Evolutionary conservation across 2,113 vertebrate species (phyloP).

Genomic region (Abramis brama): DNA sequence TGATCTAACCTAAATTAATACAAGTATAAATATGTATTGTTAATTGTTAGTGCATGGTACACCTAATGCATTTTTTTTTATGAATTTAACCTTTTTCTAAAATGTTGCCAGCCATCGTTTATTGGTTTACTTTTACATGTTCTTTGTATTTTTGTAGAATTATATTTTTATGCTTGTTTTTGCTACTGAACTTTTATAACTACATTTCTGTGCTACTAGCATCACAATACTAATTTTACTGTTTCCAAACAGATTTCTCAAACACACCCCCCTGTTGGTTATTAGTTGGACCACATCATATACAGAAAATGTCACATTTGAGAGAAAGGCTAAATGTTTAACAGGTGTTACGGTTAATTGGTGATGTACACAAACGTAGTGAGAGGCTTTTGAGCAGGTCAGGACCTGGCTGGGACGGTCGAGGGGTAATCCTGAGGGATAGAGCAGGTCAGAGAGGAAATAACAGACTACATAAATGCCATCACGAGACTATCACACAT

Average conservation of each 20-base stretch:
- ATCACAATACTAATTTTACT: neutral
- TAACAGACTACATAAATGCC: conserved; percentile 23
- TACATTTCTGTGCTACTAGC: neutral
- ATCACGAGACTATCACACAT: conserved; percentile 55
- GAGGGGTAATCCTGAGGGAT: conserved; percentile 51
- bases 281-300: neutral
- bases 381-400: conserved; percentile 42
- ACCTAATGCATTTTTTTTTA: neutral
- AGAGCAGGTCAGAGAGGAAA: conserved; percentile 23
- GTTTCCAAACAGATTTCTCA: neutral
- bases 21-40: neutral
- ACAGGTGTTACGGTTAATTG: conserved; percentile 25
- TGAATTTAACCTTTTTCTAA: neutral
- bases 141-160: neutral
- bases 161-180: neutral
- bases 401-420: conserved; percentile 13
- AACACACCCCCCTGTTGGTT: neutral
- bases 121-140: neutral
- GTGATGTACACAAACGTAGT: conserved; percentile 14
- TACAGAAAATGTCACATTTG: neutral
- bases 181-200: too few species aligned
- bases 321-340: neutral
- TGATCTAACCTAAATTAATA: neutral
- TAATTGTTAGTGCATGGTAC: neutral
- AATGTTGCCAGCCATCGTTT: neutral